Evolutionary conservation across 1,140 invertebrate species (phyloP).

Genomic region (Pachypeltis micranthus): DNA sequence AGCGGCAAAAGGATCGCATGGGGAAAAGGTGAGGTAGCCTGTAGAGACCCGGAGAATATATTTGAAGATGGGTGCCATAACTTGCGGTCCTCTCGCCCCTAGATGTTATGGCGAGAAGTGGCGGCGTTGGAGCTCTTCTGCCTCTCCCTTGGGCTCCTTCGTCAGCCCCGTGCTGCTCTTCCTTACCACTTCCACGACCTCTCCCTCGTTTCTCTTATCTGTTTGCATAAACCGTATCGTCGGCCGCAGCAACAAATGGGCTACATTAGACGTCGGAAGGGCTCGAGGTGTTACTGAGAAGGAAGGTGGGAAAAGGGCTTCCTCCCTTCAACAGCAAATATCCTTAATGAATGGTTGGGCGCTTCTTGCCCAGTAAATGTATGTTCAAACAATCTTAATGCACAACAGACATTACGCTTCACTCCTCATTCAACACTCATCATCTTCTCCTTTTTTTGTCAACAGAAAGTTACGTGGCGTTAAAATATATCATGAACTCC

Average conservation of each 20-base stretch:
- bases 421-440: constrained; percentile 9
- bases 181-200: too few species aligned
- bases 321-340: constrained; percentile 11
- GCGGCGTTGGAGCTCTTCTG: too few species aligned
- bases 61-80: constrained; percentile 11
- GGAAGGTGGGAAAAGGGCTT: neutral
- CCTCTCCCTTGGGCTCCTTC: neutral
- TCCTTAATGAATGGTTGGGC: constrained; percentile 13
- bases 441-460: neutral
- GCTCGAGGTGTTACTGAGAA: neutral
- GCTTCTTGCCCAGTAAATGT: neutral
- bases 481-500: too few species aligned
- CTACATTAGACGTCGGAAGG: constrained; percentile 10
- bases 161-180: too few species aligned
- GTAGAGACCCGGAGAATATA: neutral
- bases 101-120: neutral
- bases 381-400: constrained; percentile 15
- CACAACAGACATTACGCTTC: constrained; percentile 9
- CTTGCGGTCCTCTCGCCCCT: neutral
- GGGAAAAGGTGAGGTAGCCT: neutral
- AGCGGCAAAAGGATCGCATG: too few species aligned
- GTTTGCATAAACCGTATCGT: constrained; percentile 16
- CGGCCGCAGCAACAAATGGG: constrained; percentile 10
- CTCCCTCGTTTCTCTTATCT: constrained; percentile 1
- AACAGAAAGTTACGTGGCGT: too few species aligned